Evolutionary conservation across 2,113 vertebrate species (phyloP).

Genomic region (Gracilinanus agilis): DNA sequence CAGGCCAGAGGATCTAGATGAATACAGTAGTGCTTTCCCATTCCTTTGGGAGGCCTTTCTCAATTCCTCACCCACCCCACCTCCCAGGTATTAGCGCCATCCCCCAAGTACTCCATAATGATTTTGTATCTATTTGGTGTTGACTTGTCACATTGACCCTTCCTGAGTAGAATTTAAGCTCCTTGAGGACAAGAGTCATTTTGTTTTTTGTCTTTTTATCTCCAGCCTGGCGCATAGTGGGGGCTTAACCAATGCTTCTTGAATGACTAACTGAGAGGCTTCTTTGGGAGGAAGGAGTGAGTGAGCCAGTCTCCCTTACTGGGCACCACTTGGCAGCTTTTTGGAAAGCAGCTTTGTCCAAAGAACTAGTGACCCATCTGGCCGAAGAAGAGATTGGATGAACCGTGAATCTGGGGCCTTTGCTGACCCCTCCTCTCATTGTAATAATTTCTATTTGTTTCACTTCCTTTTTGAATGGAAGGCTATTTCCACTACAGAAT

Average conservation of each 20-base stretch:
- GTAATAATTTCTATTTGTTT: constrained; percentile 50
- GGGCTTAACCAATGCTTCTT: neutral
- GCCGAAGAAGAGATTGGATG: constrained; percentile 43
- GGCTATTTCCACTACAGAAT: constrained; percentile 24
- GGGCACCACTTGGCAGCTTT: constrained; percentile 65
- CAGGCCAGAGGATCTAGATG: neutral
- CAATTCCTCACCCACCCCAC: neutral
- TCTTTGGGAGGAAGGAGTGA: constrained; percentile 16
- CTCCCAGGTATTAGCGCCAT: neutral
- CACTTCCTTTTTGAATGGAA: constrained; percentile 64
- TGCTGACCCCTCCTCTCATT: constrained; percentile 62
- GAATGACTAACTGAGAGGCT: constrained; percentile 56
- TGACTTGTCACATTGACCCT: neutral
- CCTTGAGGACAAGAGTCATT: neutral
- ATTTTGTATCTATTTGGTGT: neutral
- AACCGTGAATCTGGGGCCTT: constrained; percentile 75
- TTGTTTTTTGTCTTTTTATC: neutral
- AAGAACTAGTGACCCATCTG: neutral
- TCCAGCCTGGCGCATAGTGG: neutral
- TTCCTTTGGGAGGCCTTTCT: neutral
- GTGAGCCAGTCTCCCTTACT: constrained; percentile 46
- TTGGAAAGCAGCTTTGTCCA: constrained; percentile 47
- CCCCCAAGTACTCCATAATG: neutral
- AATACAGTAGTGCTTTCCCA: neutral
- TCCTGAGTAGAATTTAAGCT: neutral